Evolutionary conservation across 2,797 vertebrate species (phyloP), one percentile per base, ranked within the genome.

Genomic region (Moxostoma hubbsi): DNA sequence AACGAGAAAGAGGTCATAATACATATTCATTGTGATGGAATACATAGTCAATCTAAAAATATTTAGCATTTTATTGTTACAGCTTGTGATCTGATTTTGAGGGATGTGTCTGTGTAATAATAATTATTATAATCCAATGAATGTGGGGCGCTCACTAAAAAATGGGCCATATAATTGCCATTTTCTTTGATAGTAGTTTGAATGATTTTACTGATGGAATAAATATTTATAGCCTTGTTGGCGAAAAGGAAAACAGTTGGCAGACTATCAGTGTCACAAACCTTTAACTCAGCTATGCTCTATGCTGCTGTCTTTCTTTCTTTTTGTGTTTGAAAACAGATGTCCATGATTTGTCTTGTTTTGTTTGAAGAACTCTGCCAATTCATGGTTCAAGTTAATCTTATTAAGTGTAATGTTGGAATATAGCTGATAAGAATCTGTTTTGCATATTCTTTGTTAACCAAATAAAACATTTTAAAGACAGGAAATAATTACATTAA

Each of bases 101-200:
- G 36, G 36, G 16, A 55, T 63, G 4, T 9, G 51, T 64, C 57
- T 71, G 15, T 24, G n/a, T 72, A 61, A 18, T 67, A 51, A 62
- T 73, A 79, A 68, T 53, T 67, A 59, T 16, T 16, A 68, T 15
- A 62, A 11, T 18, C 46, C 53, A 57, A 65, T 53, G 67, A 79
- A 62, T 46, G 76, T 69, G 64, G 53, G 51, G 64, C 76, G 65
- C 75, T 58, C 45, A 50, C 51, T 66, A 54, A 45, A 59, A 16
- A 1, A 49, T 54, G 61, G 15, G 0, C 10, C 43, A 53, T 24
- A 2, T 24, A 64, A 55, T 45, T 10, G 18, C 50, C 9, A 18
- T 75, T 54, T 45, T 45, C n/a, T 53, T 18, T 46, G 61, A 65
- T 18, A 51, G 47, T 54, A 16, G 50, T 16, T 53, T 54, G n/a